Conservation (phyloP, 2,797 vertebrate genomes). For the Danio kyathit region DNA sequence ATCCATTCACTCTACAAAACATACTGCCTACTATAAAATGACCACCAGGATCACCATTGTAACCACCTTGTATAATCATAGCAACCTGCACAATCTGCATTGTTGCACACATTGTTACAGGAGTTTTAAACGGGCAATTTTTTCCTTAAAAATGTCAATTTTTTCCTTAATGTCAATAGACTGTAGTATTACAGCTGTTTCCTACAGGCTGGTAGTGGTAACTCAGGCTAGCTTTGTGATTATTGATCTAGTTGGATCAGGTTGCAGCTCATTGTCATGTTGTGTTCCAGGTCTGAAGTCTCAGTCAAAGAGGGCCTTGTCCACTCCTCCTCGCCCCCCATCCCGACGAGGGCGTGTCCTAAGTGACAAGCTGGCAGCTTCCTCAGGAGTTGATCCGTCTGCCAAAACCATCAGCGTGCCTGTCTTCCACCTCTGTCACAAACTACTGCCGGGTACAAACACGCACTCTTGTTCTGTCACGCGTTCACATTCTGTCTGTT, state of each 20-base stretch:
- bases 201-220: background rate
- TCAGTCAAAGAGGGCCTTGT: constrained; percentile 95
- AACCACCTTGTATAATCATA: too few relatives aligned
- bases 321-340: constrained; percentile 93
- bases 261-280: background rate
- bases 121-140: background rate
- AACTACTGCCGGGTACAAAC: constrained; percentile 90
- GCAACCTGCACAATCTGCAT: too few relatives aligned
- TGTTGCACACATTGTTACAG: too few relatives aligned
- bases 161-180: background rate
- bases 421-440: constrained; percentile 98
- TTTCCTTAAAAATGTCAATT: too few relatives aligned
- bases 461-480: constrained; percentile 22
- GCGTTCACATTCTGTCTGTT: constrained; percentile 4
- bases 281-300: constrained; percentile 90
- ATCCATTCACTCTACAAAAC: too few relatives aligned
- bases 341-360: constrained; percentile 92
- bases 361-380: constrained; percentile 89
- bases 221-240: background rate
- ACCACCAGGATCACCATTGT: too few relatives aligned
- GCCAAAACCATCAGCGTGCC: constrained; percentile 97
- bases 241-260: background rate
- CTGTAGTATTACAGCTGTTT: background rate
- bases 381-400: constrained; percentile 89
- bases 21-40: too few relatives aligned